Evolutionary conservation across 2,888 invertebrate genomes (phyloP).

Genomic region (Autographa pulchrina): DNA sequence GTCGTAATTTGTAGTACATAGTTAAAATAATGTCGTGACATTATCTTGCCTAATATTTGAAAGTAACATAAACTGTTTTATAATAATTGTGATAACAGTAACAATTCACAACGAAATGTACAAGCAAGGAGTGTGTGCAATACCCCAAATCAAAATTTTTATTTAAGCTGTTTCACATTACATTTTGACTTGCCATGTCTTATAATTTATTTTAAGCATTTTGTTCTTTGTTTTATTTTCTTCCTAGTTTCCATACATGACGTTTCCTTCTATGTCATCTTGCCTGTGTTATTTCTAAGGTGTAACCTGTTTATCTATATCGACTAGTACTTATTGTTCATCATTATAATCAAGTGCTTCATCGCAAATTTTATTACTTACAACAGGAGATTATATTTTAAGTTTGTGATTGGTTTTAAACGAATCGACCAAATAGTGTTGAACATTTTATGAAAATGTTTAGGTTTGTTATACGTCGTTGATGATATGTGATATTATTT

Average conservation of each 20-base stretch:
- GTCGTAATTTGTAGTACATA: slow-evolving; percentile 27
- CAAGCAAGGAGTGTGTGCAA: background rate
- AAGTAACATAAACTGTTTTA: background rate
- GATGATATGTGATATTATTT: slow-evolving; percentile 87
- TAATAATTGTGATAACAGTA: background rate
- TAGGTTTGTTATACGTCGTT: slow-evolving; percentile 72
- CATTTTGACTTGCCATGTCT: background rate
- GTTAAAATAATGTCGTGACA: slow-evolving; percentile 22
- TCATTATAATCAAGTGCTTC: slow-evolving; percentile 49
- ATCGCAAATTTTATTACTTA: slow-evolving; percentile 41
- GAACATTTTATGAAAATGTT: slow-evolving; percentile 58
- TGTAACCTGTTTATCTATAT: slow-evolving; percentile 64
- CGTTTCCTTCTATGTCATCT: slow-evolving; percentile 15
- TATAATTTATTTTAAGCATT: background rate
- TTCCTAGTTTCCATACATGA: background rate
- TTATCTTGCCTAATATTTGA: slow-evolving; percentile 33
- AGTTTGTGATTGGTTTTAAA: slow-evolving; percentile 67
- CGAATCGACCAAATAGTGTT: slow-evolving; percentile 47
- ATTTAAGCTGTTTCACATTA: background rate
- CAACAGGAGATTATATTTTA: slow-evolving; percentile 51
- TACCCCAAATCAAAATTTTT: background rate
- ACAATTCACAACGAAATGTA: background rate
- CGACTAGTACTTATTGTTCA: slow-evolving; percentile 71
- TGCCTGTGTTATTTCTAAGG: slow-evolving; percentile 38
- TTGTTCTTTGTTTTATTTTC: background rate